A percentile compares a stretch with the other conserved stretches of the same genome.
These are phyloP conservation scores for Pangasius djambal DNA, from an alignment of 2,797 vertebrate species.

Conservation along the genomic window DNA sequence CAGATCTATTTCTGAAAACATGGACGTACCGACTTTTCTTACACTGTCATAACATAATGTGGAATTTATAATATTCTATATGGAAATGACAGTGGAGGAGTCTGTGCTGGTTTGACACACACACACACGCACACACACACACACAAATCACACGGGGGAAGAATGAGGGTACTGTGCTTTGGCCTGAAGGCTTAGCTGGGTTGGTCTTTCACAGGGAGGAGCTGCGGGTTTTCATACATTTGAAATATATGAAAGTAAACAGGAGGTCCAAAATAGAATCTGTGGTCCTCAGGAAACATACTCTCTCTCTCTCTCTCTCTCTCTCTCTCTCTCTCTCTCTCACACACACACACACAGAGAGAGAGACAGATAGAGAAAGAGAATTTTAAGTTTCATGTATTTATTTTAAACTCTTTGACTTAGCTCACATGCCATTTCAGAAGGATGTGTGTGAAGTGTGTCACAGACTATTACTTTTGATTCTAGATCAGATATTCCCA, in stretches of 20 bases:
- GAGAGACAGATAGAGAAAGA: background rate
- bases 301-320: background rate
- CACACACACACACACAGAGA: background rate
- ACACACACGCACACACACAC: slow-evolving; percentile 56
- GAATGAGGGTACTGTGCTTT: slow-evolving; percentile 76
- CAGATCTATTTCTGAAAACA: background rate
- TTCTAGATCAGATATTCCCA: background rate
- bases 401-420: background rate
- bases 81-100: slow-evolving; percentile 65
- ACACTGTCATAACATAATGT: background rate
- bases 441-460: background rate
- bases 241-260: slow-evolving; percentile 77
- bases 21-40: background rate
- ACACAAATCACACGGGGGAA: slow-evolving; percentile 61
- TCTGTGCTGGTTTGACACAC: slow-evolving; percentile 43
- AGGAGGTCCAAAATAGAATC: slow-evolving; percentile 76
- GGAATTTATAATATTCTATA: slow-evolving; percentile 61
- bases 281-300: slow-evolving; percentile 69
- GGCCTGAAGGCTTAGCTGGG: slow-evolving; percentile 54
- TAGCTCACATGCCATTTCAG: background rate
- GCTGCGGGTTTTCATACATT: slow-evolving; percentile 63
- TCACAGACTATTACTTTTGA: background rate
- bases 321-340: background rate
- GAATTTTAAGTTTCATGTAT: background rate
- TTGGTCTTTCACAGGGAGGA: slow-evolving; percentile 72